Evolutionary conservation across 2,797 vertebrate species (phyloP).

Genomic region (Pelobates cultripes): DNA sequence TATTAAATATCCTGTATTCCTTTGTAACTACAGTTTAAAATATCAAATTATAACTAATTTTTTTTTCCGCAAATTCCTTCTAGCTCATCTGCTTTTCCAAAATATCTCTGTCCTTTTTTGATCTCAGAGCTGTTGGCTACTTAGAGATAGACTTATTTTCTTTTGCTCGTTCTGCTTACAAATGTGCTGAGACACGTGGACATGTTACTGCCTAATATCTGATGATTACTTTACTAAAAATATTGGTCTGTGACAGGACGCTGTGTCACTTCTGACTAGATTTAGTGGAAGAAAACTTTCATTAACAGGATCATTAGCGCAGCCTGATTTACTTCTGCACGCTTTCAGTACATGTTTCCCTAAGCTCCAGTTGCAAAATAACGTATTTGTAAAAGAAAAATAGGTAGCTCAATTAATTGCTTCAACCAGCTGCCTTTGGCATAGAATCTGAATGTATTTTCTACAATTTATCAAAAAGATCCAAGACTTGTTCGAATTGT

Average conservation of each 20-base stretch:
- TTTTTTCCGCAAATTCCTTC: not conserved
- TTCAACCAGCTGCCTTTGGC: too few relatives aligned
- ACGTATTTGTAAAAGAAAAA: too few relatives aligned
- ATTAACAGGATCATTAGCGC: constrained; percentile 74
- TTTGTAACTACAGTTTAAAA: not conserved
- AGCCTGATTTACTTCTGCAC: constrained; percentile 71
- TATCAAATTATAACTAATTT: not conserved
- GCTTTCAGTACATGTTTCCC: constrained; percentile 65
- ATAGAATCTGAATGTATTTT: too few relatives aligned
- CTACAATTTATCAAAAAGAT: too few relatives aligned
- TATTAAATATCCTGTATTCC: not conserved
- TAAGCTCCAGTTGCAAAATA: constrained; percentile 64
- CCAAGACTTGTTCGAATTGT: too few relatives aligned
- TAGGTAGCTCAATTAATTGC: too few relatives aligned
- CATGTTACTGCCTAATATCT: constrained; percentile 17
- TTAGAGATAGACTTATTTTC: not conserved
- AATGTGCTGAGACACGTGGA: not conserved
- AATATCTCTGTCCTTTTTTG: not conserved
- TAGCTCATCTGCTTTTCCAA: not conserved
- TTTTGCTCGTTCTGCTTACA: not conserved
- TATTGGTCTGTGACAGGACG: constrained; percentile 56
- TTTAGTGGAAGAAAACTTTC: constrained; percentile 70
- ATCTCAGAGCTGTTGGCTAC: not conserved
- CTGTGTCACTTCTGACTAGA: constrained; percentile 65
- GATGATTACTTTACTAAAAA: constrained; percentile 41